Conservation (phyloP, 92 coral and sea anemone species). For the Bergia sp. region DNA sequence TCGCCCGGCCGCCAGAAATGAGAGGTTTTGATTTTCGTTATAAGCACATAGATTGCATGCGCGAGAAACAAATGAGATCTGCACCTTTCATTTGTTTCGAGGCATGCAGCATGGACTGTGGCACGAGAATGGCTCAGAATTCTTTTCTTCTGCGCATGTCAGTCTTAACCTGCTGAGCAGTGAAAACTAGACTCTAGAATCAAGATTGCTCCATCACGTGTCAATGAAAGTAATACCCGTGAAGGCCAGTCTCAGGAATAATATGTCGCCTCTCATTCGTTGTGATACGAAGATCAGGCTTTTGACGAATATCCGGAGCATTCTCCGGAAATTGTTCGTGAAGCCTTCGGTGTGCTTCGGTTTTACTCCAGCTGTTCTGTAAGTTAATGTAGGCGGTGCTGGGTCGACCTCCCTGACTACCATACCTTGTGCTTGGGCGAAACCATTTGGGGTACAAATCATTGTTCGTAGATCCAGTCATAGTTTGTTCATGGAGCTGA, state of each 20-base stretch:
- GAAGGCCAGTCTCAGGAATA: conserved; percentile 89
- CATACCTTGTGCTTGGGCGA: conserved; percentile 43
- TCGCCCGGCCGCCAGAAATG: too few relatives aligned
- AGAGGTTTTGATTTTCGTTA: too few relatives aligned
- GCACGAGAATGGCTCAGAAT: neutral
- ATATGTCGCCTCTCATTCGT: conserved; percentile 93
- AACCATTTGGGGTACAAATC: conserved; percentile 88
- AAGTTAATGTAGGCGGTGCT: conserved; percentile 75
- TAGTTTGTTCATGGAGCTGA: conserved; percentile 69
- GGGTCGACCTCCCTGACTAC: conserved; percentile 61
- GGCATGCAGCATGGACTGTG: too few relatives aligned
- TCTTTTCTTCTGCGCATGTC: neutral
- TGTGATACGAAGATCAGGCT: conserved; percentile 94
- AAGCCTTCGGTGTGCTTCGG: conserved; percentile 86
- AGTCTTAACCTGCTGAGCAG: neutral
- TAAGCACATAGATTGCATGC: too few relatives aligned
- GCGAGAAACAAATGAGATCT: too few relatives aligned
- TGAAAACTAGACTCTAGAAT: neutral
- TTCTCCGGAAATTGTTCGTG: conserved; percentile 92
- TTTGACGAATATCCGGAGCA: conserved; percentile 95
- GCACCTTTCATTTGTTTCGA: too few relatives aligned
- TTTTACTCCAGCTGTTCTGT: conserved; percentile 83
- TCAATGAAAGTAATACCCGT: conserved; percentile 86
- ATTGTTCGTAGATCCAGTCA: conserved; percentile 79
- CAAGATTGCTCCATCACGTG: neutral